These are phyloP conservation scores for Gadopsis bispinosus DNA, from an alignment of 2,797 vertebrate genomes.

Conservation along the genomic window DNA sequence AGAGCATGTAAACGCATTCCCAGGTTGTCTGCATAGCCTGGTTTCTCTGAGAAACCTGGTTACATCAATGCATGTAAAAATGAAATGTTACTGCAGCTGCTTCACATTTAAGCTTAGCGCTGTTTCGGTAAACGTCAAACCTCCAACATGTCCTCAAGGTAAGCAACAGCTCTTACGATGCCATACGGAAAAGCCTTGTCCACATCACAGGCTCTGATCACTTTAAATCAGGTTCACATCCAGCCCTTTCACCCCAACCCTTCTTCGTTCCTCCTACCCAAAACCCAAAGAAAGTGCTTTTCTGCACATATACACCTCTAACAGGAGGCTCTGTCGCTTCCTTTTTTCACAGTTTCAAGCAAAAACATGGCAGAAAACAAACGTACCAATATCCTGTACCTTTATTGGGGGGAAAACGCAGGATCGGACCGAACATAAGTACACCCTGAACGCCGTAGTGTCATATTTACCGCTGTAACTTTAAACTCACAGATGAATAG, in stretches of 20 bases:
- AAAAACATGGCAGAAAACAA: background rate
- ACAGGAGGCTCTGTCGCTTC: background rate
- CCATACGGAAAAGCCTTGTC: background rate
- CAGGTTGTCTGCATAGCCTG: background rate
- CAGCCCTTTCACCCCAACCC: constrained; percentile 20
- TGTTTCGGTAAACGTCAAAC: background rate
- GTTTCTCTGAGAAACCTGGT: background rate
- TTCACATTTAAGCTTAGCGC: background rate
- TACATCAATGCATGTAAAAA: background rate
- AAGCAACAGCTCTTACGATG: background rate
- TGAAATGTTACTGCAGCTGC: background rate
- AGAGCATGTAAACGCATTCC: background rate
- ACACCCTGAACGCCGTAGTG: background rate
- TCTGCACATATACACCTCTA: constrained; percentile 31
- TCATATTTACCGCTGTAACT: background rate
- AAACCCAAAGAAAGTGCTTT: constrained; percentile 17
- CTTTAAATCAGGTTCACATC: constrained; percentile 20
- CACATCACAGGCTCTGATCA: constrained; percentile 9
- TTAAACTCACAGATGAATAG: constrained; percentile 6
- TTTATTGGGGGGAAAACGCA: background rate
- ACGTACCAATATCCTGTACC: background rate
- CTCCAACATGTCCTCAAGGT: background rate
- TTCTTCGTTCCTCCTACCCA: constrained; percentile 13
- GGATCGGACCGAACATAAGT: background rate
- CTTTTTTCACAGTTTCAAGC: background rate